Conservation (phyloP, 2,888 invertebrate genomes). For the Phanerotoma sp. region DNA sequence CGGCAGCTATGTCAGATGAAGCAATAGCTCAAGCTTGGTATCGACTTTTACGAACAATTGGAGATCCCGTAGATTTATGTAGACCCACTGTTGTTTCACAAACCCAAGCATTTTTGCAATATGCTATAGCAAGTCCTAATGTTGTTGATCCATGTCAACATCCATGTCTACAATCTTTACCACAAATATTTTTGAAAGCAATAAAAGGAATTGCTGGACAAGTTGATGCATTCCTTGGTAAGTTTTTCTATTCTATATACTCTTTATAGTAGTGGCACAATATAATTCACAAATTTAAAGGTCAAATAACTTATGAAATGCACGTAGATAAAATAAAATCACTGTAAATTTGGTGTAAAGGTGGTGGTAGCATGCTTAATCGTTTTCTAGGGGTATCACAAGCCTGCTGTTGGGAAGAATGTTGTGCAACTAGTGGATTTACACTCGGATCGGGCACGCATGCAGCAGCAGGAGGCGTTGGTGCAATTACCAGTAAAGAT, state of each 20-base stretch:
- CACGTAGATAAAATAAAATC: neutral
- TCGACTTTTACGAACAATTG: slow-evolving; percentile 88
- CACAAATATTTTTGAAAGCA: slow-evolving; percentile 88
- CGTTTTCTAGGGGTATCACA: slow-evolving; percentile 54
- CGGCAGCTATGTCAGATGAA: slow-evolving; percentile 81
- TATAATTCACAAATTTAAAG: too few relatives aligned
- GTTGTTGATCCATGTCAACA: slow-evolving; percentile 89
- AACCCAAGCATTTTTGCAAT: slow-evolving; percentile 76
- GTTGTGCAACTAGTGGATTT: slow-evolving; percentile 49
- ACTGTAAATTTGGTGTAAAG: slow-evolving; percentile 20
- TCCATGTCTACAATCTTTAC: slow-evolving; percentile 79
- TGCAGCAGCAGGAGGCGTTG: slow-evolving; percentile 48
- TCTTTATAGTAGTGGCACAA: too few relatives aligned
- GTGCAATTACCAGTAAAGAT: slow-evolving; percentile 49
- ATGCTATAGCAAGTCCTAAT: slow-evolving; percentile 74
- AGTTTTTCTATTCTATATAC: slow-evolving; percentile 45
- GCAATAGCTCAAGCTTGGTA: slow-evolving; percentile 96
- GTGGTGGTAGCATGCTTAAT: slow-evolving; percentile 48
- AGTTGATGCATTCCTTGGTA: slow-evolving; percentile 94
- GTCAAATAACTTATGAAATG: too few relatives aligned
- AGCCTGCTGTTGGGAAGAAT: slow-evolving; percentile 57
- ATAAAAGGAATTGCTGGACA: slow-evolving; percentile 91
- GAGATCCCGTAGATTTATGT: slow-evolving; percentile 91
- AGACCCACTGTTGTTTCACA: slow-evolving; percentile 75
- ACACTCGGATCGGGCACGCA: slow-evolving; percentile 42